phyloP scores from a whole-genome alignment of 2,888 invertebrate genomes.

The Synanthedon tipuliformis region DNA sequence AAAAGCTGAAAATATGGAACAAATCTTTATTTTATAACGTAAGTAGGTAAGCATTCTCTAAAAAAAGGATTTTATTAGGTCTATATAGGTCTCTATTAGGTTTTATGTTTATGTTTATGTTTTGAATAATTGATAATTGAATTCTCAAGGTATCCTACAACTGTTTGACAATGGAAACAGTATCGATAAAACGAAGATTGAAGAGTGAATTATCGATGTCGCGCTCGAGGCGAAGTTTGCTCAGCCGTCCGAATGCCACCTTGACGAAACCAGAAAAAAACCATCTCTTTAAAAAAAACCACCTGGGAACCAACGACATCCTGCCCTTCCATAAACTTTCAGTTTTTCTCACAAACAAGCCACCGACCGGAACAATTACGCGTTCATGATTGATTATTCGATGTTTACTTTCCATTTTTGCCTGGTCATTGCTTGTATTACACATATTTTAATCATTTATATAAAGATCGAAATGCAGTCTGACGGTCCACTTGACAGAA shows the following conservation, averaged over 20 bases:
- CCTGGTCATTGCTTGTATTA: slow-evolving; percentile 39
- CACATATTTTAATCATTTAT: too few relatives aligned
- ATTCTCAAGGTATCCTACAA: slow-evolving; percentile 6
- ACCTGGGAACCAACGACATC: slow-evolving; percentile 47
- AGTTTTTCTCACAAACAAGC: slow-evolving; percentile 31
- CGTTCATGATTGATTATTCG: slow-evolving; percentile 57
- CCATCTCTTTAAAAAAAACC: slow-evolving; percentile 18
- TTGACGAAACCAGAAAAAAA: slow-evolving; percentile 37
- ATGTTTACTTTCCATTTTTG: slow-evolving; percentile 53
- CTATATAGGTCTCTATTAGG: too few relatives aligned
- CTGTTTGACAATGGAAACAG: slow-evolving; percentile 44
- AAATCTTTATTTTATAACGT: too few relatives aligned
- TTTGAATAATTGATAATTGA: background rate
- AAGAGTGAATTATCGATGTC: slow-evolving; percentile 63
- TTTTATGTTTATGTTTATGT: too few relatives aligned
- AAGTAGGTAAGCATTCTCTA: too few relatives aligned
- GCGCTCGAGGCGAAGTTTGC: slow-evolving; percentile 55
- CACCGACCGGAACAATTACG: slow-evolving; percentile 35
- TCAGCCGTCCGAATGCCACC: slow-evolving; percentile 42
- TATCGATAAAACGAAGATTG: slow-evolving; percentile 36
- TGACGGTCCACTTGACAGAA: too few relatives aligned
- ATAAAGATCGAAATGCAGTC: too few relatives aligned
- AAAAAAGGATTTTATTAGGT: too few relatives aligned
- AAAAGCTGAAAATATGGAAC: too few relatives aligned
- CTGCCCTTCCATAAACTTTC: slow-evolving; percentile 47